Evolutionary conservation across 2,113 vertebrate species (phyloP), one percentile per base, ranked within the genome.

Genomic region (Ranitomeya variabilis): DNA sequence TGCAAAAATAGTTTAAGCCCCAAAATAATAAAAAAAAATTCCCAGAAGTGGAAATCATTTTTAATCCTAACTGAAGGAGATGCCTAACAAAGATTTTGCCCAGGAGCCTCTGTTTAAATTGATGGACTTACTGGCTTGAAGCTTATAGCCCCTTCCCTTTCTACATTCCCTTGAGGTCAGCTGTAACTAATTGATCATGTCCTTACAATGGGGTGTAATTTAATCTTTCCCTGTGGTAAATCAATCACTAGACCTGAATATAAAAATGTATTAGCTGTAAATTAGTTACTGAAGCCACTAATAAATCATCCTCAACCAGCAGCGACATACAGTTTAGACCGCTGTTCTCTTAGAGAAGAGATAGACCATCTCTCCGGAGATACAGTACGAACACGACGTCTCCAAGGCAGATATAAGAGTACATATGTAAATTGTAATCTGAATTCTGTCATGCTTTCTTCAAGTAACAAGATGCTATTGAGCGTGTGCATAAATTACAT

Each of bases 371-470:
- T 57, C 83, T 52, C 26, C 16, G 45, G 66, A 83, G 37, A 83
- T 15, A 23, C 45, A 45, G 37, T 67, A 55, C 21, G 10, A 18
- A 55, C 14, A 37, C 18, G 80, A 26, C 16, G 45, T 82, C n/a
- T 64, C 60, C 62, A 64, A 82, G 31, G 67, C 9, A 19, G 26
- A 19, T 12, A 73, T 21, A 85, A 57, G 16, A 73, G 23, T 37
- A 54, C 31, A 83, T 64, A 85, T 85, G 66, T 83, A 85, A 74
- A 85, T 73, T 73, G 26, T 57, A 5, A 57, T 59, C 55, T 85
- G 83, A 55, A 18, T 54, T 54, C 57, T 74, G 67, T 85, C 83
- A 74, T 55, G 21, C 83, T 85, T 73, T 55, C 67, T 73, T 62
- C 19, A 57, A 18, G 14, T 74, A 85, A 73, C 83, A 71, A 71